Evolutionary conservation across 2,888 invertebrate genomes (phyloP), one percentile per base, ranked within the genome.

Genomic region (Acanthococcus lagerstroemiae): DNA sequence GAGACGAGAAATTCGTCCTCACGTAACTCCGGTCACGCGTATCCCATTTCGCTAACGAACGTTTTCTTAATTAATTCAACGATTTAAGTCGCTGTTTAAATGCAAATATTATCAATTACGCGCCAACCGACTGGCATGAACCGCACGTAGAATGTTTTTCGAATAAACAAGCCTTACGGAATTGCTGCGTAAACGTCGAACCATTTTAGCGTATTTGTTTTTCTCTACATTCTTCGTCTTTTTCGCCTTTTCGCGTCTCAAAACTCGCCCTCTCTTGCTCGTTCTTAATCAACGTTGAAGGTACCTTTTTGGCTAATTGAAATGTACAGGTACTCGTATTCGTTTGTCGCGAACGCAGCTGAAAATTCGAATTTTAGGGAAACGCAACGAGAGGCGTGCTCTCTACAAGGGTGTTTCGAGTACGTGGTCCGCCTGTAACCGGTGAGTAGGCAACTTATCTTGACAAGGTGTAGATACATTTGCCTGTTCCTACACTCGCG

Each of bases 91-190:
- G 9, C 27, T 24, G n/a, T 21, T 26, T 55, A 55, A 55, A 55
- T 55, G 55, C 55, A 27, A 55, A 55, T 55, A 55, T 55, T 55
- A 55, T 55, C 55, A 55, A 55, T 55, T 55, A 27, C 17, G 30
- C 26, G 55, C 27, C 15, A 52, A 52, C 21, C 52, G 19, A 52
- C 21, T 52, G 52, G 52, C 24, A 52, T 52, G 52, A 21, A 52
- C 52, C 24, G 12, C 52, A 12, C 24, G 52, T 22, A 37, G 37
- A 37, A 37, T 37, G 37, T 37, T 37, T 37, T 37, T 37, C 37
- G n/a, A 37, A 37, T 37, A 37, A 37, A 37, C 37, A 37, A 37
- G 37, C 37, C 37, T 37, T n/a, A 37, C 37, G n/a, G n/a, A 37
- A 37, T 9, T 15, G 37, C 37, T 37, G n/a, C 37, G n/a, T n/a